Percentiles rank a stretch among this genome's conserved stretches.
phyloP scores from a whole-genome alignment of 2,888 invertebrate genomes.

The Agonopterix arenella region DNA sequence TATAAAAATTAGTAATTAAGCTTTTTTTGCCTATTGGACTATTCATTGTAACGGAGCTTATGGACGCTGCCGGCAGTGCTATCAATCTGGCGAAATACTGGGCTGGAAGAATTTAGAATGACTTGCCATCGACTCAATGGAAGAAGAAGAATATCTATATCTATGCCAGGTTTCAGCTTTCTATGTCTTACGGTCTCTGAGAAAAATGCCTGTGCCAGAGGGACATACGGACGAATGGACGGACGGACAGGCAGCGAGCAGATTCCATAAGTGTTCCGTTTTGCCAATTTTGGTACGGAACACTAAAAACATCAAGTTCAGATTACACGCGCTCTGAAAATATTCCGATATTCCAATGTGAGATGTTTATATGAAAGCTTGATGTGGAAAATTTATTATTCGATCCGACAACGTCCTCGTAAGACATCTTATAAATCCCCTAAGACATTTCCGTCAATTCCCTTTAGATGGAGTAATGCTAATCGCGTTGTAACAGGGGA shows the following conservation, averaged over 20 bases:
- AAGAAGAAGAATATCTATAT: too few species aligned
- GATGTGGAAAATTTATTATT: slow-evolving; percentile 6
- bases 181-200: too few species aligned
- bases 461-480: slow-evolving; percentile 29
- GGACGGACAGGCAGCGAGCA: too few species aligned
- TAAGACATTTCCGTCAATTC: slow-evolving; percentile 10
- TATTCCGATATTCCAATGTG: slow-evolving; percentile 2
- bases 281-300: too few species aligned
- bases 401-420: background rate
- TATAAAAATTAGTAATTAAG: background rate
- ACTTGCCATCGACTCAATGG: too few species aligned
- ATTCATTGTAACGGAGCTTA: too few species aligned
- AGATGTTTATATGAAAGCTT: slow-evolving; percentile 2
- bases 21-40: too few species aligned
- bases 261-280: too few species aligned
- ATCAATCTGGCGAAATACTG: too few species aligned
- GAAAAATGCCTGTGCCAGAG: background rate
- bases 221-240: too few species aligned
- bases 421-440: slow-evolving; percentile 4
- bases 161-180: background rate
- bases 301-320: slow-evolving; percentile 1
- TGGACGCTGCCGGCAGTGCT: too few species aligned
- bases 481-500: slow-evolving; percentile 43
- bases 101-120: too few species aligned
- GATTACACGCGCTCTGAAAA: slow-evolving; percentile 2